Conservation (phyloP, 2,113 vertebrate genomes). For the Pampusana beccarii region DNA sequence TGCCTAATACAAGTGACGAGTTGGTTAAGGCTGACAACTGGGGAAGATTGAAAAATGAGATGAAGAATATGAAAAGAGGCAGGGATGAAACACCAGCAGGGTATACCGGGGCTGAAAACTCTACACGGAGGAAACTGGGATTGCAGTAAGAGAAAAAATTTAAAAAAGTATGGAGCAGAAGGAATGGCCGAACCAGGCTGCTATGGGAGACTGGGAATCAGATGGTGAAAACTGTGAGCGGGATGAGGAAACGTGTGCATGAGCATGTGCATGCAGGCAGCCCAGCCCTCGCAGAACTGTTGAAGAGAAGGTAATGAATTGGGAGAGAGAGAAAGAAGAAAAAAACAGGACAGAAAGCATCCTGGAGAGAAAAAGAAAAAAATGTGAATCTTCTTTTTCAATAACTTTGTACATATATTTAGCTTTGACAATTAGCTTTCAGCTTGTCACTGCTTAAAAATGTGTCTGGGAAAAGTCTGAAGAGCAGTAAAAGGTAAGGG, state of each 20-base stretch:
- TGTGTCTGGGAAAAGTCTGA: background rate
- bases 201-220: background rate
- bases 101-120: background rate
- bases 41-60: background rate
- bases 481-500: background rate
- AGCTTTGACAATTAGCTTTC: background rate
- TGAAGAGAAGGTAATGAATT: background rate
- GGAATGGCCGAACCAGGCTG: background rate
- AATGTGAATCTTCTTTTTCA: background rate
- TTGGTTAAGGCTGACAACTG: background rate
- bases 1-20: background rate
- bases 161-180: background rate
- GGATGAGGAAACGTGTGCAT: background rate
- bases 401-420: background rate
- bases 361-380: background rate
- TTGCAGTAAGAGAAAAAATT: background rate
- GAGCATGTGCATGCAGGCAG: background rate
- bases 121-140: background rate
- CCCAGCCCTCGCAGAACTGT: accelerated
- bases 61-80: background rate
- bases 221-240: background rate
- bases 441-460: background rate
- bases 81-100: background rate
- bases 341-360: background rate
- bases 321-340: background rate